Conservation (phyloP, 2,888 invertebrate genomes). For the Laothoe populi region DNA sequence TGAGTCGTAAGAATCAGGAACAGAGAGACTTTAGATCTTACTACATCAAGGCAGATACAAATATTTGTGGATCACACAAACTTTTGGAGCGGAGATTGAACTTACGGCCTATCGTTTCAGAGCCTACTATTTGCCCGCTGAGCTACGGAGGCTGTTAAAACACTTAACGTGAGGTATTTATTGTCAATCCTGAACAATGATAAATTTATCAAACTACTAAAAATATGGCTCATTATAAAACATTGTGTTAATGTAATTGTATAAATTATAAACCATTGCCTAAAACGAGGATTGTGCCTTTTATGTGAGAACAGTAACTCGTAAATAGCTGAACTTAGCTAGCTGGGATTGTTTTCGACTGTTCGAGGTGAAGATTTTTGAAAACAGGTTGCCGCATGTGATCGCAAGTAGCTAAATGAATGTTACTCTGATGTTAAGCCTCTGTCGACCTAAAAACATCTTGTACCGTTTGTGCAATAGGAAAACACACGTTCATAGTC, state of each 20-base stretch:
- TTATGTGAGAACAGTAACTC: slow-evolving; percentile 5
- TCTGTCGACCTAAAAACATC: background rate
- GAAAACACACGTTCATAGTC: background rate
- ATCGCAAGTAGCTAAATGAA: slow-evolving; percentile 6
- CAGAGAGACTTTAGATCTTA: no score
- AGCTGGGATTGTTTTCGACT: background rate
- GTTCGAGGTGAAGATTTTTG: slow-evolving; percentile 15
- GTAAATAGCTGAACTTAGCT: background rate
- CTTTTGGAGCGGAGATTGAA: no score
- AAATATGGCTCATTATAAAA: background rate
- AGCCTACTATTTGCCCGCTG: no score
- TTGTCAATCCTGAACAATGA: no score
- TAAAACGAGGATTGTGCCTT: slow-evolving; percentile 5
- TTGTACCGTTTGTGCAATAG: background rate
- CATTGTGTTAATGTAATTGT: background rate
- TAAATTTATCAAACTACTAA: no score
- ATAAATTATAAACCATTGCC: background rate
- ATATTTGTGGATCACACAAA: no score
- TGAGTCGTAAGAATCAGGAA: no score
- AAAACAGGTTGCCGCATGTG: slow-evolving; percentile 2
- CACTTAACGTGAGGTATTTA: no score
- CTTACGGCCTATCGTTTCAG: no score
- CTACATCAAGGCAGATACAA: no score
- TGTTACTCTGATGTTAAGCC: slow-evolving; percentile 19
- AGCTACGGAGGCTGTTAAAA: no score